These are phyloP conservation scores for Geococcyx californianus DNA, from an alignment of 2,113 vertebrate genomes.

Conservation along the genomic window DNA sequence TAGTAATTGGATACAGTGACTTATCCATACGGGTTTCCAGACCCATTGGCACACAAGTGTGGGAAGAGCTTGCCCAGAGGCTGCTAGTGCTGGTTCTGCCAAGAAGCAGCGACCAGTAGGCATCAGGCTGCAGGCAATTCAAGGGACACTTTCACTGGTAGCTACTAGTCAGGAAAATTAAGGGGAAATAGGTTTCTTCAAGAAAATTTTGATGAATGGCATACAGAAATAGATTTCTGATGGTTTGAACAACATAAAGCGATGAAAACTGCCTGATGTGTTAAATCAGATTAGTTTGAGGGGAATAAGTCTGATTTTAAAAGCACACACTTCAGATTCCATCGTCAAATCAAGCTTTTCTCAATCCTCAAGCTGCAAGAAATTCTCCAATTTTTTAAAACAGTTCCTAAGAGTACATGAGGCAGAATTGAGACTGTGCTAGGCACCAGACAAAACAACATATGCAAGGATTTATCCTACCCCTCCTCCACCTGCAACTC, in stretches of 20 bases:
- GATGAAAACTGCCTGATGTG: background rate
- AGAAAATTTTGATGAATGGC: background rate
- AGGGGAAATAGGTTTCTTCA: background rate
- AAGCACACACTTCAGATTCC: background rate
- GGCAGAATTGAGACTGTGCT: background rate
- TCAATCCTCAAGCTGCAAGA: background rate
- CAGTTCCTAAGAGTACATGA: background rate
- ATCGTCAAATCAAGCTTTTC: background rate
- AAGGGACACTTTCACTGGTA: conserved; percentile 13
- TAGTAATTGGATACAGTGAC: background rate
- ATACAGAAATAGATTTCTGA: background rate
- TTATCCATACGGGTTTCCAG: background rate
- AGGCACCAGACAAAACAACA: background rate
- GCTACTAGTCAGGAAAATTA: background rate
- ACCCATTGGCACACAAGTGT: background rate
- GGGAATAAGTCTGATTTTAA: background rate
- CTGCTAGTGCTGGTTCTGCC: background rate
- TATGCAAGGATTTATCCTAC: background rate
- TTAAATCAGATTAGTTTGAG: background rate
- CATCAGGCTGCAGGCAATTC: background rate
- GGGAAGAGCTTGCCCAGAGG: background rate
- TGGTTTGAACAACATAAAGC: background rate
- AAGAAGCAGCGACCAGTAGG: background rate
- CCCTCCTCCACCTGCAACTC: background rate
- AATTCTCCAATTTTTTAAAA: background rate